Percentiles rank a stretch among this genome's conserved stretches.
Evolutionary conservation across 2,888 invertebrate genomes (phyloP).

Genomic region (Drosophila seclusa): DNA sequence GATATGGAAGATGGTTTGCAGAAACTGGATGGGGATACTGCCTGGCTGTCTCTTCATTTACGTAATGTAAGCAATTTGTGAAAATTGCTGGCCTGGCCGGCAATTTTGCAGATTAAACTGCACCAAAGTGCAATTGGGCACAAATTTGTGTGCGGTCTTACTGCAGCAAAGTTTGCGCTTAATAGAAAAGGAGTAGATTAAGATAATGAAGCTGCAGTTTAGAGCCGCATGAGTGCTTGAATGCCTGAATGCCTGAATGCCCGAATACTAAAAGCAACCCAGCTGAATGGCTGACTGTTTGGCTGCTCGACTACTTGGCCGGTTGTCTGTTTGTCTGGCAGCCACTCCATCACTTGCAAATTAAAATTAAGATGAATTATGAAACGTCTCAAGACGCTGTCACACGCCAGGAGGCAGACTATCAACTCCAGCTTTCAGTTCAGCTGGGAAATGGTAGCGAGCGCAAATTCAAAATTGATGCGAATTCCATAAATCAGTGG

Average conservation of each 20-base stretch:
- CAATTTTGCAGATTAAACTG: conserved; percentile 78
- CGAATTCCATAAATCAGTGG: conserved; percentile 78
- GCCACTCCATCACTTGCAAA: conserved; percentile 77
- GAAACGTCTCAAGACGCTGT: conserved; percentile 69
- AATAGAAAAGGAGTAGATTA: conserved; percentile 71
- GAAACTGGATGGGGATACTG: neutral
- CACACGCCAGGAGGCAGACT: conserved; percentile 54
- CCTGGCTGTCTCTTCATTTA: conserved; percentile 72
- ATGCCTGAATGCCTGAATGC: conserved; percentile 25
- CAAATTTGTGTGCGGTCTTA: conserved; percentile 69
- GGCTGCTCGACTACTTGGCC: conserved; percentile 17
- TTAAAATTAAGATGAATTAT: conserved; percentile 81
- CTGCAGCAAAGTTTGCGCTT: conserved; percentile 50
- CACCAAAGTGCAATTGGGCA: conserved; percentile 79
- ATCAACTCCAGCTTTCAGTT: conserved; percentile 44
- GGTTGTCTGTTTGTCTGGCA: conserved; percentile 41
- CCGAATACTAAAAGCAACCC: conserved; percentile 29
- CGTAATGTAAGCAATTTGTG: conserved; percentile 79
- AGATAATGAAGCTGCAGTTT: conserved; percentile 78
- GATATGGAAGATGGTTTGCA: conserved; percentile 14
- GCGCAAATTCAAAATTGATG: conserved; percentile 74
- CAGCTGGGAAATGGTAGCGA: conserved; percentile 39
- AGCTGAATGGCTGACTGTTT: conserved; percentile 18
- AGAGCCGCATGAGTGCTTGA: conserved; percentile 50
- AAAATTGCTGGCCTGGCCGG: conserved; percentile 72